Conservation (phyloP, 2,113 vertebrate genomes). For the Antechinus flavipes region DNA sequence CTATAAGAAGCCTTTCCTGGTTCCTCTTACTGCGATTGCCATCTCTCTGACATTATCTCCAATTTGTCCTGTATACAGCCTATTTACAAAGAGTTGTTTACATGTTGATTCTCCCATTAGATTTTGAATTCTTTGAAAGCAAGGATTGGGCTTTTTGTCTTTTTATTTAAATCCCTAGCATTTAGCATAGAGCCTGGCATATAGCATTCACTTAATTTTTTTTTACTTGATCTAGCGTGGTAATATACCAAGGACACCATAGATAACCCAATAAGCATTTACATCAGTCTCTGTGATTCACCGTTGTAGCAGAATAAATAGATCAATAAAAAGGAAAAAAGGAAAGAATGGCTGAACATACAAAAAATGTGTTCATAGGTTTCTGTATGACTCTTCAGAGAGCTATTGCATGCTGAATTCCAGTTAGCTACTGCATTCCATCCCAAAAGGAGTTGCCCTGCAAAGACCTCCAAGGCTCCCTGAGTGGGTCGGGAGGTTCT, state of each 20-base stretch:
- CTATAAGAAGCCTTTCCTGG: neutral
- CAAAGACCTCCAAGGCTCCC: neutral
- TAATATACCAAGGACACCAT: neutral
- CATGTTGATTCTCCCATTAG: neutral
- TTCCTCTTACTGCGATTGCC: neutral
- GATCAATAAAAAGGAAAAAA: neutral
- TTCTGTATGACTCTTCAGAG: neutral
- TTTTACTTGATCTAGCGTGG: neutral
- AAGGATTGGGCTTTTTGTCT: neutral
- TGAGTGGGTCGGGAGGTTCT: neutral
- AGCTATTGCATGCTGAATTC: neutral
- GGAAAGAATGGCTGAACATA: neutral
- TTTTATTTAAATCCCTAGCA: neutral
- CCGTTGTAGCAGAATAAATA: neutral
- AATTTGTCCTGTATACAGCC: neutral
- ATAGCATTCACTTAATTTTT: neutral
- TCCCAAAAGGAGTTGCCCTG: neutral
- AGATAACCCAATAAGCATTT: neutral
- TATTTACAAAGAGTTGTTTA: neutral
- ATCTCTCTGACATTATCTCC: neutral
- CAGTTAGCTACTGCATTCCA: neutral
- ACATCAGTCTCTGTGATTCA: neutral
- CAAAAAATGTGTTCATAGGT: neutral
- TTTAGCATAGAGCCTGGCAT: neutral
- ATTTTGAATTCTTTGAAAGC: neutral